phyloP scores from a whole-genome alignment of 2,113 vertebrate genomes.

The Podarcis cretensis region DNA sequence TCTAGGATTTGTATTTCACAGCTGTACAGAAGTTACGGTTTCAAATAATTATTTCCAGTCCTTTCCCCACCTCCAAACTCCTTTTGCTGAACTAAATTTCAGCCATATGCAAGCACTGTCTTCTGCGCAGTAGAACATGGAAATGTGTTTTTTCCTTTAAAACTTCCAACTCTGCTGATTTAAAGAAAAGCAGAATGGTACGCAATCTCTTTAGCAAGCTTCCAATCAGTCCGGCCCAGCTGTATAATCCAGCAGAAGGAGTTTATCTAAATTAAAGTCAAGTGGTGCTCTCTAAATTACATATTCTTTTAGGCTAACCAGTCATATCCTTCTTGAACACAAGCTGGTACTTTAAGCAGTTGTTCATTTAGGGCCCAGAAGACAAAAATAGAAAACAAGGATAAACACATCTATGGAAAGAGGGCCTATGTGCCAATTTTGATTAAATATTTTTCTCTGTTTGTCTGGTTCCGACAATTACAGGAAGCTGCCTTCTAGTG shows the following conservation, averaged over 20 bases:
- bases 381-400: slow-evolving; percentile 24
- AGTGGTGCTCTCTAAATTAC: slow-evolving; percentile 38
- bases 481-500: slow-evolving; percentile 26
- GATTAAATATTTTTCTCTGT: slow-evolving; percentile 4
- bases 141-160: neutral
- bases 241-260: slow-evolving; percentile 36
- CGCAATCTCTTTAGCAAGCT: slow-evolving; percentile 30
- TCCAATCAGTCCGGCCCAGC: slow-evolving; percentile 39
- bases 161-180: slow-evolving; percentile 7
- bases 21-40: neutral
- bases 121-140: slow-evolving; percentile 36
- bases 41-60: neutral
- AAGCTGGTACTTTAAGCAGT: slow-evolving; percentile 31
- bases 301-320: slow-evolving; percentile 27
- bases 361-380: slow-evolving; percentile 22
- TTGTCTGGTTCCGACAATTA: neutral
- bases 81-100: slow-evolving; percentile 12
- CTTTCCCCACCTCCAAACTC: neutral
- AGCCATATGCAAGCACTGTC: neutral
- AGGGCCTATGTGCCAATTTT: neutral
- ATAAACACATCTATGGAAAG: slow-evolving; percentile 18
- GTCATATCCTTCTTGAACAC: slow-evolving; percentile 35
- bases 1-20: slow-evolving; percentile 13
- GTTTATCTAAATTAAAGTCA: slow-evolving; percentile 32
- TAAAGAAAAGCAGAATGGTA: slow-evolving; percentile 16